These are phyloP conservation scores for Platalea minor DNA, from an alignment of 2,797 vertebrate species.

Conservation along the genomic window DNA sequence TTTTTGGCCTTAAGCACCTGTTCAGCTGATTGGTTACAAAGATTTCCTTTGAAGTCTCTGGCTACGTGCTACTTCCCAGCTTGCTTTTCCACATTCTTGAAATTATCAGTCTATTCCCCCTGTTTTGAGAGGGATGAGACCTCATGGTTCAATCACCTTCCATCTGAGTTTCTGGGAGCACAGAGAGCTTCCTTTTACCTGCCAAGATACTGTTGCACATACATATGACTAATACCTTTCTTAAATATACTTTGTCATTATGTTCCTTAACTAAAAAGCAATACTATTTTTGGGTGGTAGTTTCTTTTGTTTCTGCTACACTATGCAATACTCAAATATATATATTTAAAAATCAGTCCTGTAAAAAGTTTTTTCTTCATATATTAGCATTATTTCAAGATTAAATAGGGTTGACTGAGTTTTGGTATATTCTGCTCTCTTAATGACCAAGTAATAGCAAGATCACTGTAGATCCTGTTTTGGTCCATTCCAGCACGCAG, in stretches of 20 bases:
- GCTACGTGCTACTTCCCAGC: neutral
- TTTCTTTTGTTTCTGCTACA: neutral
- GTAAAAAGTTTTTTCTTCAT: neutral
- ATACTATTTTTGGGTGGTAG: neutral
- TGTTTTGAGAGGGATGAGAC: neutral
- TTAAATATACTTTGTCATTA: neutral
- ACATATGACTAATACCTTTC: neutral
- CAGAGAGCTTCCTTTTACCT: neutral
- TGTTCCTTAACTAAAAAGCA: neutral
- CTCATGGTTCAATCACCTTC: neutral
- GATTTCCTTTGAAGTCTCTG: neutral
- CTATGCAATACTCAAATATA: neutral
- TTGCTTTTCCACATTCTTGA: conserved; percentile 17
- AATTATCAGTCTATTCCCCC: neutral
- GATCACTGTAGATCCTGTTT: neutral
- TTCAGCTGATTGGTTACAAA: neutral
- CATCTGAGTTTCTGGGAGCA: neutral
- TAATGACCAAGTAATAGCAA: neutral
- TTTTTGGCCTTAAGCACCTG: neutral
- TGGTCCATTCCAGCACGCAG: neutral
- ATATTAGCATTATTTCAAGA: neutral
- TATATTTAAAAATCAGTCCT: neutral
- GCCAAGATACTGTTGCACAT: neutral
- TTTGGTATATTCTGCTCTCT: neutral
- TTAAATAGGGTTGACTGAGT: neutral